These are phyloP conservation scores for Dynastes grantii DNA, from an alignment of 2,888 invertebrate species.

Conservation along the genomic window DNA sequence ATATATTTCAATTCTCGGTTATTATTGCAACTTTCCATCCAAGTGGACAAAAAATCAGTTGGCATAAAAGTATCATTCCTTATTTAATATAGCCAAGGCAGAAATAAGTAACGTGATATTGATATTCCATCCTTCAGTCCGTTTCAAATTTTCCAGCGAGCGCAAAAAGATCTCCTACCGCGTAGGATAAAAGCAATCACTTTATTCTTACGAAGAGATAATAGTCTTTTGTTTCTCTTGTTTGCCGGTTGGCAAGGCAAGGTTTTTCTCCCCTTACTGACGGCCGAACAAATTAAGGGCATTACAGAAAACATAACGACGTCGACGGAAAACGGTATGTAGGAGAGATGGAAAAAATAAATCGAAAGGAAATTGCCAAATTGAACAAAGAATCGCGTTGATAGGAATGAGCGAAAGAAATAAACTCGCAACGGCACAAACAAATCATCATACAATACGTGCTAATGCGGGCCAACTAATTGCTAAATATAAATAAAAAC, in stretches of 20 bases:
- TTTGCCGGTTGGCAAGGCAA: slow-evolving; percentile 31
- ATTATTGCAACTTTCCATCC: too few species aligned
- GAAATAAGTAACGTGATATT: slow-evolving; percentile 7
- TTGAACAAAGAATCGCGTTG: slow-evolving; percentile 16
- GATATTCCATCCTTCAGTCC: neutral
- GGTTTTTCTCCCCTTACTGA: slow-evolving; percentile 33
- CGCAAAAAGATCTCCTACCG: slow-evolving; percentile 29
- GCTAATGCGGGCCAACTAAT: slow-evolving; percentile 29
- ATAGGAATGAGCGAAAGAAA: slow-evolving; percentile 21
- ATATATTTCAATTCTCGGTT: too few species aligned
- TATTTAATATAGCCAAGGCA: too few species aligned
- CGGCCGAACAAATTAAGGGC: slow-evolving; percentile 48
- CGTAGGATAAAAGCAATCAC: slow-evolving; percentile 45
- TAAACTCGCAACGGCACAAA: slow-evolving; percentile 2
- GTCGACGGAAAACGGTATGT: slow-evolving; percentile 29
- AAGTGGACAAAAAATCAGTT: neutral
- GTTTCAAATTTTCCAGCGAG: too few species aligned
- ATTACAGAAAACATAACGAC: slow-evolving; percentile 48
- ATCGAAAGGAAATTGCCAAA: slow-evolving; percentile 42
- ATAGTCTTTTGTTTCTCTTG: slow-evolving; percentile 46
- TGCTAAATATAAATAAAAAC: slow-evolving; percentile 33
- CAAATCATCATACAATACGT: slow-evolving; percentile 35
- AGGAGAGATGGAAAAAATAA: slow-evolving; percentile 42
- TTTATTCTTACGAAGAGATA: slow-evolving; percentile 47
- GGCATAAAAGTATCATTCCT: too few species aligned